A percentile compares a stretch with the other conserved stretches of the same genome.
These are phyloP conservation scores for Spicauda simplicius DNA, from an alignment of 2,888 invertebrate species.

Conservation along the genomic window DNA sequence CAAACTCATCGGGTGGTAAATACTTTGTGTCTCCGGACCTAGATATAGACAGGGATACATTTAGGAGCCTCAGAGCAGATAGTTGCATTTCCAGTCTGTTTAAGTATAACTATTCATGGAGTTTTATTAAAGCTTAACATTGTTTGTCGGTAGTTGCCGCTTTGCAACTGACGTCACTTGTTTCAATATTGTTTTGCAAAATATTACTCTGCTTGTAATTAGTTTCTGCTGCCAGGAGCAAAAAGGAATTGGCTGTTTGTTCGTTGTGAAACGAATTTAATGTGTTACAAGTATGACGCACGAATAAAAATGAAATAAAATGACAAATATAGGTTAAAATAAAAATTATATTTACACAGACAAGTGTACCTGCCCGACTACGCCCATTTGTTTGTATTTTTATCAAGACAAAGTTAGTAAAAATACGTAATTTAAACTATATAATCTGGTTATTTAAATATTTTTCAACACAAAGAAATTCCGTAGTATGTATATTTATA, in stretches of 20 bases:
- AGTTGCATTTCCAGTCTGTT: constrained; percentile 79
- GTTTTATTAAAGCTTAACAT: constrained; percentile 75
- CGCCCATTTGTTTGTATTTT: too few relatives aligned
- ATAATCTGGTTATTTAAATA: too few relatives aligned
- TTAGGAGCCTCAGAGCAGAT: constrained; percentile 75
- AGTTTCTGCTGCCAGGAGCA: constrained; percentile 10
- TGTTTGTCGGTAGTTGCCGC: constrained; percentile 59
- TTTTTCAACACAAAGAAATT: too few relatives aligned
- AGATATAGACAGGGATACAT: constrained; percentile 73
- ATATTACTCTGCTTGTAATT: constrained; percentile 47
- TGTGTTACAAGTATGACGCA: background rate
- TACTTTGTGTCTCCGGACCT: constrained; percentile 78
- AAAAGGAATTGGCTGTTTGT: constrained; percentile 11
- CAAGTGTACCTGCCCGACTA: too few relatives aligned
- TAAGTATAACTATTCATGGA: constrained; percentile 69
- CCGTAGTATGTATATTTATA: too few relatives aligned
- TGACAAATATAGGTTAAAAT: too few relatives aligned
- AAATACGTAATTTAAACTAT: too few relatives aligned
- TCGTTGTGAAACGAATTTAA: constrained; percentile 3
- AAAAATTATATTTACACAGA: too few relatives aligned
- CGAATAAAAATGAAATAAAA: background rate
- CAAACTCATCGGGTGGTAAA: constrained; percentile 60
- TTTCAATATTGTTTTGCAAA: constrained; percentile 51
- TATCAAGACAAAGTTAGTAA: too few relatives aligned
- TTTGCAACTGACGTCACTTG: constrained; percentile 50